Conservation (phyloP, 37 sponge, comb jelly and placozoan genomes). For the Diacarnus erythraeanus region DNA sequence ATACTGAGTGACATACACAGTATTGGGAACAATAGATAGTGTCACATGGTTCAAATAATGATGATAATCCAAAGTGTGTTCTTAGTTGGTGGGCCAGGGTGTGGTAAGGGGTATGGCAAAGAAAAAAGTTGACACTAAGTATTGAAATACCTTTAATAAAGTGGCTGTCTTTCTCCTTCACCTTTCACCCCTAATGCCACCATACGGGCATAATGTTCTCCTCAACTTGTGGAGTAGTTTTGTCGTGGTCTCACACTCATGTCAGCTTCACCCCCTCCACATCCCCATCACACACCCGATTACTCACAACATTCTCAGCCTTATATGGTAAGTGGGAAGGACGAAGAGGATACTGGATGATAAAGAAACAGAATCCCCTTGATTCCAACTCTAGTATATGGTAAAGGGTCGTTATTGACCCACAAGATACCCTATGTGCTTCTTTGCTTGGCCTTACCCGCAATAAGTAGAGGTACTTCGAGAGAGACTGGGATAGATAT, state of each 20-base stretch:
- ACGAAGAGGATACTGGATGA: slow-evolving; percentile 66
- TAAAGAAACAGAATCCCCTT: neutral
- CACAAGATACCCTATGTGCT: neutral
- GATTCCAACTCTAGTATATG: neutral
- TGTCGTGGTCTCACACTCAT: slow-evolving; percentile 34
- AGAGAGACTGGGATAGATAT: slow-evolving; percentile 48
- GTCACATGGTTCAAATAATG: too few species aligned
- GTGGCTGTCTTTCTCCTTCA: neutral
- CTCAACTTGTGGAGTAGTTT: slow-evolving; percentile 72
- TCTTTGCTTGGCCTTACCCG: slow-evolving; percentile 26
- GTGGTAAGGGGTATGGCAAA: too few species aligned
- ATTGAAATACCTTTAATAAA: slow-evolving; percentile 32
- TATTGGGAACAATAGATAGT: too few species aligned
- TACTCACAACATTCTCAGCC: slow-evolving; percentile 24
- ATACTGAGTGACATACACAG: too few species aligned
- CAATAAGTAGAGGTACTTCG: slow-evolving; percentile 40
- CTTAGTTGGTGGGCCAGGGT: too few species aligned
- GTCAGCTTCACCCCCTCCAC: slow-evolving; percentile 36
- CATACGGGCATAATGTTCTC: slow-evolving; percentile 47
- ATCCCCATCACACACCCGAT: slow-evolving; percentile 39
- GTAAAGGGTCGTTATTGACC: neutral
- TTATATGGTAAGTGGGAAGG: slow-evolving; percentile 57
- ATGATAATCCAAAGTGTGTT: too few species aligned
- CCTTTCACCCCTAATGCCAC: slow-evolving; percentile 14
- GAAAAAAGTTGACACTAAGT: neutral